Conservation (phyloP, 2,797 vertebrate genomes). For the Pipistrellus pipistrellus region DNA sequence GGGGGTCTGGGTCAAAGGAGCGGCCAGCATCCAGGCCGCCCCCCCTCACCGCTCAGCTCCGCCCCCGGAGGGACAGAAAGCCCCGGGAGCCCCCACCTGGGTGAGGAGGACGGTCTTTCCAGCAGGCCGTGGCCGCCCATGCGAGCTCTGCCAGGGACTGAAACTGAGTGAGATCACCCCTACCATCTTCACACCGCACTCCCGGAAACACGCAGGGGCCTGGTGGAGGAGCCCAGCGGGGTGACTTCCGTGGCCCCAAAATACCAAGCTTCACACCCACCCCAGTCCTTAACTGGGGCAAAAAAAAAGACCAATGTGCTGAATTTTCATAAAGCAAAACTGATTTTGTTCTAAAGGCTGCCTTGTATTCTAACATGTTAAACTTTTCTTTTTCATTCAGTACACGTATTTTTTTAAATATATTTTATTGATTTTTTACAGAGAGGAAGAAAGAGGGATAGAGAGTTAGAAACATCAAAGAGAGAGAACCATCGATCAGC, state of each 20-base stretch:
- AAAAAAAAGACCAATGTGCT: neutral
- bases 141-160: accelerated
- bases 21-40: neutral
- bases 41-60: neutral
- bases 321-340: neutral
- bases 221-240: accelerated
- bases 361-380: neutral
- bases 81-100: accelerated
- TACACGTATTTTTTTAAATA: no score
- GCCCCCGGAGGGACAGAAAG: neutral
- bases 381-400: no score
- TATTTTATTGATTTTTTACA: no score
- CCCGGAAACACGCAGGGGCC: accelerated
- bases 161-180: neutral
- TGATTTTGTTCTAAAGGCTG: neutral
- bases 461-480: no score
- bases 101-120: accelerated
- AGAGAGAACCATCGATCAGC: no score
- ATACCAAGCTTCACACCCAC: neutral
- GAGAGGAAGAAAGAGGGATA: no score
- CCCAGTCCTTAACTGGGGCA: neutral
- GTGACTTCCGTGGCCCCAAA: accelerated
- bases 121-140: accelerated
- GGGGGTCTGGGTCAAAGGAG: neutral
- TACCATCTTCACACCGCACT: neutral